A percentile compares a stretch with the other conserved stretches of the same genome.
Evolutionary conservation across 2,888 invertebrate genomes (phyloP).

Genomic region (Rhabditoides inermis): DNA sequence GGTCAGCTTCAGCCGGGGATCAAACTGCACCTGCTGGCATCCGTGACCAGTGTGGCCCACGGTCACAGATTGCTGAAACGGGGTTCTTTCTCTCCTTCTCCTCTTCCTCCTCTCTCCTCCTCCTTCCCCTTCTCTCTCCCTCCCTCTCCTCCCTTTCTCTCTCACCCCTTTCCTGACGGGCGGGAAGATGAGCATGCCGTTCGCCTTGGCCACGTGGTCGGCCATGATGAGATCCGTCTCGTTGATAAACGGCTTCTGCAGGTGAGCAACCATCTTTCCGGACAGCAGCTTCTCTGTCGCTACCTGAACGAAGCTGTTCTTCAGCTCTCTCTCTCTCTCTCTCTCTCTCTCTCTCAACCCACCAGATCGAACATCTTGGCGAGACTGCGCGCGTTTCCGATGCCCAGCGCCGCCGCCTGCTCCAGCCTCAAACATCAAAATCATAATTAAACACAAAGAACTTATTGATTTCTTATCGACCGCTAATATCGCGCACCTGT

Average conservation of each 20-base stretch:
- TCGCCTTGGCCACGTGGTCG: conserved; percentile 26
- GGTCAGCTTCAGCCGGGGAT: conserved; percentile 17
- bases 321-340: background rate
- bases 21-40: conserved; percentile 30
- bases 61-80: too few relatives aligned
- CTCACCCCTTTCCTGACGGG: conserved; percentile 22
- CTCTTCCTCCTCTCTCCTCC: too few relatives aligned
- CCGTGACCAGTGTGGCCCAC: conserved; percentile 40
- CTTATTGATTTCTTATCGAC: background rate
- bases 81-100: too few relatives aligned
- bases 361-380: conserved; percentile 42
- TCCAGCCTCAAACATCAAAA: conserved; percentile 22
- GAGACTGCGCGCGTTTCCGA: conserved; percentile 44
- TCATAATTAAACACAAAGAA: background rate
- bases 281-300: conserved; percentile 22
- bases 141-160: too few relatives aligned
- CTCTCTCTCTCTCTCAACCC: background rate
- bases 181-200: conserved; percentile 32
- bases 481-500: conserved; percentile 7
- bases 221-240: conserved; percentile 27
- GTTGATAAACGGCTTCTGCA: conserved; percentile 20
- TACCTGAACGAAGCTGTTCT: conserved; percentile 14
- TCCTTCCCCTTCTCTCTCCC: too few relatives aligned
- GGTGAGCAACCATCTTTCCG: conserved; percentile 18
- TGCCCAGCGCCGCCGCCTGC: conserved; percentile 47